These are phyloP conservation scores for Odocoileus virginianus DNA, from an alignment of 2,113 vertebrate genomes.

Conservation along the genomic window DNA sequence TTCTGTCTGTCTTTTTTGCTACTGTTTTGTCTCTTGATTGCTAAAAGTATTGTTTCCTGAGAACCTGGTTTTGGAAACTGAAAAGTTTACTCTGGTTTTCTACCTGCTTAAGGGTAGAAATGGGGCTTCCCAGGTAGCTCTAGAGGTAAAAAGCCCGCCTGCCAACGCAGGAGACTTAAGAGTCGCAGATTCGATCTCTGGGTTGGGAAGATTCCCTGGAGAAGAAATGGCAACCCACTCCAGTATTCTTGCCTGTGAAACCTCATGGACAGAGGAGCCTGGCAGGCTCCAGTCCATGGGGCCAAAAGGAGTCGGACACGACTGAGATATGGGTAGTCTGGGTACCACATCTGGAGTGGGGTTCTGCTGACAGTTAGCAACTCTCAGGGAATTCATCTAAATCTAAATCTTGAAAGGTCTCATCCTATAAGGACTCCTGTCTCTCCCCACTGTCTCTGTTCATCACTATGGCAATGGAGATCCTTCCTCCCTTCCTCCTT, in stretches of 20 bases:
- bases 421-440: neutral
- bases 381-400: neutral
- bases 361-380: neutral
- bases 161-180: neutral
- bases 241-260: neutral
- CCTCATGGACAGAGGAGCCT: neutral
- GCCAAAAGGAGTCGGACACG: neutral
- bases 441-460: neutral
- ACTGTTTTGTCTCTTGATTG: neutral
- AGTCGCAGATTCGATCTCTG: neutral
- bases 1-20: neutral
- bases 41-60: neutral
- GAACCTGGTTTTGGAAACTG: neutral
- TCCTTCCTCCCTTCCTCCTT: neutral
- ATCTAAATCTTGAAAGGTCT: neutral
- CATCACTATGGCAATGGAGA: neutral
- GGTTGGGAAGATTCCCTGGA: neutral
- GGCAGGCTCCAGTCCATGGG: neutral
- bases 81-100: neutral
- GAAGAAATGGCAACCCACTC: neutral
- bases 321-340: neutral
- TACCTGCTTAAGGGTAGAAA: neutral
- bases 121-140: neutral
- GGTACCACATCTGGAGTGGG: neutral
- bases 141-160: neutral